Conservation (phyloP, 2,888 invertebrate genomes). For the Rhagonycha lutea region DNA sequence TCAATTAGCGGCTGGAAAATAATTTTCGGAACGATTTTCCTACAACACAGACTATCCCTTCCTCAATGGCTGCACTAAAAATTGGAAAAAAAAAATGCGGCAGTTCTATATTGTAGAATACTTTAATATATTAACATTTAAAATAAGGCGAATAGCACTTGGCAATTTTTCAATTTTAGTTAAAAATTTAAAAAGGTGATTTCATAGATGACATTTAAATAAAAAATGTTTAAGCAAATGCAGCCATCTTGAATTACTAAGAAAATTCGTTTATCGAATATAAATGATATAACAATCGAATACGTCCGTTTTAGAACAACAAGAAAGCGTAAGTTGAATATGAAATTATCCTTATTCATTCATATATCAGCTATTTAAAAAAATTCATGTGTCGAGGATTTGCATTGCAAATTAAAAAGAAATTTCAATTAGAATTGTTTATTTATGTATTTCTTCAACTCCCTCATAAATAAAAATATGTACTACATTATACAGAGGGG, state of each 20-base stretch:
- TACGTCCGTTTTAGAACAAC: constrained; percentile 32
- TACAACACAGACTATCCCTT: not conserved
- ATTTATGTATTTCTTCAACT: not conserved
- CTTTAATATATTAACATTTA: not conserved
- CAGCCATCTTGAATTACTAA: constrained; percentile 36
- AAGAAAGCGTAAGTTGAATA: constrained; percentile 24
- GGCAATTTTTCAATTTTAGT: not conserved
- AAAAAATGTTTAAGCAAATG: constrained; percentile 23
- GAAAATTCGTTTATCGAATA: constrained; percentile 33
- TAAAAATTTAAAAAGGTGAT: not conserved
- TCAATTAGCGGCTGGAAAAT: too few species aligned
- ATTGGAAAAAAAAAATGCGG: not conserved
- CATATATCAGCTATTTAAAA: constrained; percentile 24
- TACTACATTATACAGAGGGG: not conserved
- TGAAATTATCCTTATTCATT: constrained; percentile 25
- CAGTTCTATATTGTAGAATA: not conserved
- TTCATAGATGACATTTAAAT: not conserved
- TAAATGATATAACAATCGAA: constrained; percentile 33
- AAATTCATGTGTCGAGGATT: constrained; percentile 12
- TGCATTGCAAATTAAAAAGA: constrained; percentile 10
- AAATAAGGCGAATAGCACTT: not conserved
- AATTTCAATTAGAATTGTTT: not conserved
- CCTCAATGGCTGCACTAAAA: not conserved
- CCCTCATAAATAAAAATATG: not conserved
- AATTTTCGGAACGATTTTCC: not conserved